These are phyloP conservation scores for Gopherus flavomarginatus DNA, from an alignment of 2,113 vertebrate species.

Conservation along the genomic window DNA sequence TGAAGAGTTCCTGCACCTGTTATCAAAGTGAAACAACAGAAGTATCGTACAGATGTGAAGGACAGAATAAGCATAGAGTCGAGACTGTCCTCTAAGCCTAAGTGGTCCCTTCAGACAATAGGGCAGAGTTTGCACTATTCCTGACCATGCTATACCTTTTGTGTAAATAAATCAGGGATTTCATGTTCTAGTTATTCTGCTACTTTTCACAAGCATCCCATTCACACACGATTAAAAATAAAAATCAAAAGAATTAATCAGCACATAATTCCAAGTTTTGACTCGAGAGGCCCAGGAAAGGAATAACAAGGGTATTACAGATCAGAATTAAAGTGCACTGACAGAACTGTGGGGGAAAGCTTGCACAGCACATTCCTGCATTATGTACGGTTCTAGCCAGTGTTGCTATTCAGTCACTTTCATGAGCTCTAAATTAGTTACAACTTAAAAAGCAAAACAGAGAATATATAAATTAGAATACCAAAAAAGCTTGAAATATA, in stretches of 20 bases:
- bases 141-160: neutral
- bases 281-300: neutral
- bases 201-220: neutral
- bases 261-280: neutral
- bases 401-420: neutral
- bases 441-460: neutral
- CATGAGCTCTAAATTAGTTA: neutral
- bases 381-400: neutral
- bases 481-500: neutral
- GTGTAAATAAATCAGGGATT: neutral
- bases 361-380: neutral
- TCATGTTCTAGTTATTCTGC: neutral
- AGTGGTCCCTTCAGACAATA: neutral
- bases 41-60: neutral
- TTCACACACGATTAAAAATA: neutral
- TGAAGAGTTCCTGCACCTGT: neutral
- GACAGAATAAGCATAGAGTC: neutral
- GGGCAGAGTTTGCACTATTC: neutral
- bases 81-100: neutral
- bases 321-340: neutral
- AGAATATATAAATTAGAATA: neutral
- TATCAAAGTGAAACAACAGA: neutral
- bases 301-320: neutral
- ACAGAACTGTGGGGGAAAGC: neutral
- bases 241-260: neutral